Percentiles rank a stretch among this genome's conserved stretches.
These are phyloP conservation scores for Philaethria dido DNA, from an alignment of 2,888 invertebrate species.

Conservation along the genomic window DNA sequence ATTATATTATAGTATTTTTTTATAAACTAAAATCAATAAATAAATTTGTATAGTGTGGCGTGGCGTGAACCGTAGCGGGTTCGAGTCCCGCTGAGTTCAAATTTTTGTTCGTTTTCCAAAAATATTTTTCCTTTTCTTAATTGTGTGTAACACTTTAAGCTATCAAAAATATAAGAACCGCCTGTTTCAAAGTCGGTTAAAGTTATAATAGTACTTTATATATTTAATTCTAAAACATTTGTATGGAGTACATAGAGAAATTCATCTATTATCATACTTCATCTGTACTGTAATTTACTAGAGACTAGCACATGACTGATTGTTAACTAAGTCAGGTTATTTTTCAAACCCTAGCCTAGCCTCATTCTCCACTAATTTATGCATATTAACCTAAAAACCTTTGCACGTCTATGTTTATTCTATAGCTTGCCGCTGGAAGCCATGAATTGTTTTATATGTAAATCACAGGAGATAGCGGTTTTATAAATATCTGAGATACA, in stretches of 20 bases:
- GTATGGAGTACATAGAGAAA: not conserved
- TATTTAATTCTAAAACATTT: not conserved
- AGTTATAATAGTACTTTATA: too few relatives aligned
- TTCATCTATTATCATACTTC: slow-evolving; percentile 11
- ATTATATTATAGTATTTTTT: too few relatives aligned
- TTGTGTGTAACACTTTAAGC: too few relatives aligned
- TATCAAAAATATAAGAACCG: too few relatives aligned
- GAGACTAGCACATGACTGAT: slow-evolving; percentile 7
- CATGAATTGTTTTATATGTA: slow-evolving; percentile 47
- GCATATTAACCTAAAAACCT: slow-evolving; percentile 45
- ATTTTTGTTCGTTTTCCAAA: too few relatives aligned
- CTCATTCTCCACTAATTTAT: slow-evolving; percentile 37
- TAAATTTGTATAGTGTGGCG: too few relatives aligned
- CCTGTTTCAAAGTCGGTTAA: too few relatives aligned
- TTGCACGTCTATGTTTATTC: slow-evolving; percentile 31
- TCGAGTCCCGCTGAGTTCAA: too few relatives aligned
- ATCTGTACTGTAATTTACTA: slow-evolving; percentile 19
- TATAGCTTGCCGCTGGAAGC: slow-evolving; percentile 52
- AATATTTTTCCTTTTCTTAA: too few relatives aligned
- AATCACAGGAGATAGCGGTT: slow-evolving; percentile 34
- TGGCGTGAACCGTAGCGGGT: too few relatives aligned
- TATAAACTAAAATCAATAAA: too few relatives aligned
- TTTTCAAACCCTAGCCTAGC: slow-evolving; percentile 17
- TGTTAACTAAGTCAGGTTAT: slow-evolving; percentile 13
- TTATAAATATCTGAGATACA: too few relatives aligned